Base-by-base conservation (phyloP, 2,888 invertebrate genomes). In the Drosophila dives region DNA sequence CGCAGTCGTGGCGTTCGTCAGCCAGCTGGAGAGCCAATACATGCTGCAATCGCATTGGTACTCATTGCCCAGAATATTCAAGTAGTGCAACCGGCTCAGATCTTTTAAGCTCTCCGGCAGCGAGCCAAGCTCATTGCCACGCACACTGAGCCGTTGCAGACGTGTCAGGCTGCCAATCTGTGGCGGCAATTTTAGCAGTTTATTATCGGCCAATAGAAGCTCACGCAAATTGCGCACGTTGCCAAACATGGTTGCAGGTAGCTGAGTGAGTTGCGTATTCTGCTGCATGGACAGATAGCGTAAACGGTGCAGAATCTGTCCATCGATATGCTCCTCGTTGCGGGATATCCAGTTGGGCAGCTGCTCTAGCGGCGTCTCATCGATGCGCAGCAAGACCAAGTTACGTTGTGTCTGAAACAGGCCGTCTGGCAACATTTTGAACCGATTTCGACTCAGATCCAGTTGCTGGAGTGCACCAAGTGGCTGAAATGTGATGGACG, bases 31-130 rank as follows among this genome's bases (percentile, higher is more conserved):
- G 80, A 97, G 95, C 97, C 97, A 97, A 77, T 95, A 95, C 95
- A 97, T 96, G 56, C 96, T 95, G 90, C 98, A 98, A 92, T 97
- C 97, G 93, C 98, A 98, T 23, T 95, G 95, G 96, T 97, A 97
- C 34, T 95, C 96, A 92, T 98, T 98, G 65, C 95, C 95, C 40
- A 95, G 94, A 78, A 98, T 94, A 79, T 95, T 94, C 34, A 98
- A 92, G 73, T 95, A 94, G 80, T 94, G 93, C 63, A 98, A 93
- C 55, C 94, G 93, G 10, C 94, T 94, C 64, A 97, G 93, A 83
- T 95, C 94, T 61, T 95, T 94, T 61, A 98, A 91, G 20, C 96
- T 95, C 64, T 94, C 94, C 32, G 97, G 97, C 82, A 97, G 93
- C 86, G 95, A 95, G 40, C 95, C 95, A 83, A 97, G 92, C 60